Evolutionary conservation across 2,888 invertebrate species (phyloP).

Genomic region (Oxytorus armatus): DNA sequence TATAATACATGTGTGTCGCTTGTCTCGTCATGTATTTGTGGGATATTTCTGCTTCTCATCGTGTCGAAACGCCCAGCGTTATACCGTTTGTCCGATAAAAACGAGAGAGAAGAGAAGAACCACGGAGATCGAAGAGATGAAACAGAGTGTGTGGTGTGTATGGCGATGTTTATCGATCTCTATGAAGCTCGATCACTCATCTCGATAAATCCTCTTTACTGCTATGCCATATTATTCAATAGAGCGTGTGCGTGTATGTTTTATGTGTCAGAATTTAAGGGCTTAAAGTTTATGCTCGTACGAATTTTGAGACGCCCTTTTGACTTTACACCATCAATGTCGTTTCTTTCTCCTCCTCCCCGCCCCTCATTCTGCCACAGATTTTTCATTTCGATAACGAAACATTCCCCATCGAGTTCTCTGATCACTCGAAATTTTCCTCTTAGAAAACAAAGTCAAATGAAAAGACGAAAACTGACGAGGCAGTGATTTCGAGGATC

Average conservation of each 20-base stretch:
- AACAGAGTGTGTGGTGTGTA: too few relatives aligned
- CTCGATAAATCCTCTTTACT: conserved; percentile 43
- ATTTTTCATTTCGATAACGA: conserved; percentile 35
- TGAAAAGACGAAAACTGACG: conserved; percentile 2
- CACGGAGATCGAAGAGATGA: too few relatives aligned
- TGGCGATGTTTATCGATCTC: conserved; percentile 41
- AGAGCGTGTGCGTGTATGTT: too few relatives aligned
- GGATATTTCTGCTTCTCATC: too few relatives aligned
- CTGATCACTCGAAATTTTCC: conserved; percentile 49
- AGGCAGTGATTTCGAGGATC: not conserved
- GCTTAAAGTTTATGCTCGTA: not conserved
- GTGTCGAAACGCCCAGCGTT: too few relatives aligned
- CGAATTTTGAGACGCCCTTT: not conserved
- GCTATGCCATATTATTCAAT: not conserved
- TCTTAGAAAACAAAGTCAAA: conserved; percentile 18
- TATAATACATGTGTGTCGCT: too few relatives aligned
- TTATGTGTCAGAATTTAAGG: too few relatives aligned
- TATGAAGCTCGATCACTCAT: conserved; percentile 52
- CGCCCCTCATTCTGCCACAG: not conserved
- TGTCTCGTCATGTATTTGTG: too few relatives aligned
- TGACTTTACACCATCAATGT: not conserved
- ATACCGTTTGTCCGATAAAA: too few relatives aligned
- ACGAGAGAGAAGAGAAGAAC: too few relatives aligned
- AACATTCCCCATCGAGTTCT: not conserved
- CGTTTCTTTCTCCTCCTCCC: not conserved